These are phyloP conservation scores for Sparus aurata DNA, from an alignment of 2,797 vertebrate species.

Conservation along the genomic window DNA sequence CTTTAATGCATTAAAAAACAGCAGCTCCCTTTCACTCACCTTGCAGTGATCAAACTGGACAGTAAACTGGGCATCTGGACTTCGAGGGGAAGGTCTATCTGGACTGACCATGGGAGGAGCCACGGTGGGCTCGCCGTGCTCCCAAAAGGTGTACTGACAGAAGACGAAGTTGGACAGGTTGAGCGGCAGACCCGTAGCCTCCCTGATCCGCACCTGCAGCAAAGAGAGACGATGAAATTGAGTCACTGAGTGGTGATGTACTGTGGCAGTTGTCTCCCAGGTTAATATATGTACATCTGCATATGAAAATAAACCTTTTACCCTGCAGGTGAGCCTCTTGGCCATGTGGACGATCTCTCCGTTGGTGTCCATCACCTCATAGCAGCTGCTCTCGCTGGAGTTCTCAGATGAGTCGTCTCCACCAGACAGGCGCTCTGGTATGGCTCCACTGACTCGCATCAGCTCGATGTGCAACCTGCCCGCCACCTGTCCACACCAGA, in stretches of 20 bases:
- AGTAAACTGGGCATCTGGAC: slow-evolving; percentile 91
- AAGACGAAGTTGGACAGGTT: slow-evolving; percentile 99
- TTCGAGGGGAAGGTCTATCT: slow-evolving; percentile 89
- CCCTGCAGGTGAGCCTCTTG: slow-evolving; percentile 95
- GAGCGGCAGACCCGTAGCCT: slow-evolving; percentile 94
- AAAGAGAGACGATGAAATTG: slow-evolving; percentile 6
- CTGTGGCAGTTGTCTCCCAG: neutral
- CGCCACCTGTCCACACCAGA: slow-evolving; percentile 87
- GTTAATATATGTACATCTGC: neutral
- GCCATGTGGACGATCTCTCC: slow-evolving; percentile 94
- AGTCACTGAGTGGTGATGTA: neutral
- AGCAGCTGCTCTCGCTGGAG: slow-evolving; percentile 96
- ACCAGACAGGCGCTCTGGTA: slow-evolving; percentile 90
- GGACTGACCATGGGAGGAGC: slow-evolving; percentile 97
- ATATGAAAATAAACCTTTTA: slow-evolving; percentile 52
- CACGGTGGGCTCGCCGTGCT: slow-evolving; percentile 91
- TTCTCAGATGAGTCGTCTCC: slow-evolving; percentile 98
- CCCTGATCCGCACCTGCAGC: slow-evolving; percentile 94
- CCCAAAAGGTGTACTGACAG: slow-evolving; percentile 99
- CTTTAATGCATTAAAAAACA: neutral
- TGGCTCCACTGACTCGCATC: slow-evolving; percentile 91
- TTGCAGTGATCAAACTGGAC: slow-evolving; percentile 95
- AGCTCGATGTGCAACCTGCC: slow-evolving; percentile 96
- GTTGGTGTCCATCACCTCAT: slow-evolving; percentile 92
- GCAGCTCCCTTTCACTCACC: slow-evolving; percentile 77